Base-by-base conservation (phyloP, 2,888 invertebrate genomes). In the Habrosyne pyritoides region DNA sequence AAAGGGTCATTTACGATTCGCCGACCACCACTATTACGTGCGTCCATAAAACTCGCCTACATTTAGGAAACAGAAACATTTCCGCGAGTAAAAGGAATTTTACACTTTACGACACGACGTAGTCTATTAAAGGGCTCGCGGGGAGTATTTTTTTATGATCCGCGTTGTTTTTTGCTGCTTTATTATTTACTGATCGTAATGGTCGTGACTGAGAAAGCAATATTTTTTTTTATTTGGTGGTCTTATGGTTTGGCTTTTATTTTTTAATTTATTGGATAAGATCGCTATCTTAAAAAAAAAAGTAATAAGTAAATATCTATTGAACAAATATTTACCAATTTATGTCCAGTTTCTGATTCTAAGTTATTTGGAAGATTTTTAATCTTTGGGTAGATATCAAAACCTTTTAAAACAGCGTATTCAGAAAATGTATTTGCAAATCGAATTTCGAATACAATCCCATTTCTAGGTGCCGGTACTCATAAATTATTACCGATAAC, bases 51-150 rank as follows among this genome's bases (percentile, higher is more conserved):
- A 61, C 64, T 59, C 28, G 54, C 56, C 63, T 63, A 57, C 55
- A 71, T 70, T 71, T 67, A 65, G 70, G 75, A 78, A 82, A 75
- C 75, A 77, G 73, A 73, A 79, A 77, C 71, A 76, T 75, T 72
- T 67, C 63, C 66, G 60, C 64, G 56, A 48, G 62, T 63, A 66
- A 73, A 68, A 72, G 73, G 70, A 79, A 80, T 82, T 86, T 85
- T 78, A 82, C 76, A 76, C 68, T 84, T 85, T 85, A 86, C 75
- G 81, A 80, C 57, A 60, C 65, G 59, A 71, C 66, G 71, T 71
- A 66, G 77, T 81, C 81, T 79, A 83, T 85, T 77, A 84, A 78
- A 79, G 68, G 66, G 71, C 73, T 74, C 69, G 78, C 60, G 57
- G 62, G 66, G 54, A 67, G 72, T 73, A 65, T 73, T 69, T 77